Base-by-base conservation (phyloP, 2,797 vertebrate species). In the Forpus xanthops region DNA sequence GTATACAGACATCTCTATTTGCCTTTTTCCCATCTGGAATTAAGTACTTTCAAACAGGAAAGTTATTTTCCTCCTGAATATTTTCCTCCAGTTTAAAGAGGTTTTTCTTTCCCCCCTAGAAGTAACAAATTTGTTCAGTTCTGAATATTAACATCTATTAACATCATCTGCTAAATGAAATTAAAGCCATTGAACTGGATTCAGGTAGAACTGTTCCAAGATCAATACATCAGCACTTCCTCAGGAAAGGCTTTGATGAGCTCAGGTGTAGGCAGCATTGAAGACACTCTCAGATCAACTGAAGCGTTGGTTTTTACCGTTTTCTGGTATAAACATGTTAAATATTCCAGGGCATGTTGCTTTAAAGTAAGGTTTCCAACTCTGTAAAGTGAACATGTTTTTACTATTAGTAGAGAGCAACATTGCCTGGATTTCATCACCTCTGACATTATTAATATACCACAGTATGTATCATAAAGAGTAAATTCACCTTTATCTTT, bases 391-490 rank as follows among this genome's bases (percentile, higher is more conserved):
- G 39, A 41, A 53, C 30, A 17, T 31, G 28, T 81, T 64, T 67
- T 92, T 33, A 58, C 23, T 65, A 7, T 56, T 60, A 49, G 41
- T 18, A 73, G 37, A 39, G 33, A 19, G 28, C 19, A 27, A 31
- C 27, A 11, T 16, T 42, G 35, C 42, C 70, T 52, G 67, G 68
- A 39, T 18, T 52, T 58, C 15, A 28, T 61, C 41, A 9, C 66
- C 64, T 94, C 68, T 82, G 76, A 49, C 77, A 35, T 87, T 85
- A 77, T 74, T 77, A 72, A 66, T 74, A 85, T 82, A 47, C 25
- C 20, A 28, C 47, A 31, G 42, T 30, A 33, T 49, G 71, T 44
- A 42, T 93, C 41, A 44, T 64, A 56, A 82, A 66, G 41, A 85
- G 28, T n/a, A 60, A 77, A 87, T 88, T 72, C 55, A 67, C 77